Percentiles rank a stretch among this genome's conserved stretches.
phyloP scores from a whole-genome alignment of 2,113 vertebrate genomes.

The Coptodon rendalli region DNA sequence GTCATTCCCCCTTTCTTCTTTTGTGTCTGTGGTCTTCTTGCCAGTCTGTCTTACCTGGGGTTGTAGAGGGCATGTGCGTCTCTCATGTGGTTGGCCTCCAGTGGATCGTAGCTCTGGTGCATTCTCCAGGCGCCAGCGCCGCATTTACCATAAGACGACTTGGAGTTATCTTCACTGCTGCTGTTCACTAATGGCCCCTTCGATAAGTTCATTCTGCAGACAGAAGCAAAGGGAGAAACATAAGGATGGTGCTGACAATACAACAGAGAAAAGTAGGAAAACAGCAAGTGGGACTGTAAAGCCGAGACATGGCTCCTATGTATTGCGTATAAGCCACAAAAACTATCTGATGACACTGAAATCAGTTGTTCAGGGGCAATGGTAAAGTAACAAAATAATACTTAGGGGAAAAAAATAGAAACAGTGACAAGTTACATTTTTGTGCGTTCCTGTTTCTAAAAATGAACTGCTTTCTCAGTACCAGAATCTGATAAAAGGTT shows the following conservation, averaged over 20 bases:
- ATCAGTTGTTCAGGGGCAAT: not conserved
- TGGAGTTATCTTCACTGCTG: constrained; percentile 74
- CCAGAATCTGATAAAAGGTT: not conserved
- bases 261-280: not conserved
- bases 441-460: not conserved
- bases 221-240: constrained; percentile 34
- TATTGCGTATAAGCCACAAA: not conserved
- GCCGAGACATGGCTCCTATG: not conserved
- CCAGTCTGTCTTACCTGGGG: constrained; percentile 55
- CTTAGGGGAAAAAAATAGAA: not conserved
- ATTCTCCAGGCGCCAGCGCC: constrained; percentile 78
- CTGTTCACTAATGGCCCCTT: constrained; percentile 79
- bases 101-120: constrained; percentile 77
- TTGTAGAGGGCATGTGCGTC: constrained; percentile 79
- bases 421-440: not conserved
- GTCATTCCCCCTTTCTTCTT: not conserved
- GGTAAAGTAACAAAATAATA: not conserved
- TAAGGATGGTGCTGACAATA: constrained; percentile 15
- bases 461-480: not conserved
- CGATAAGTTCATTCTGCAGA: constrained; percentile 79
- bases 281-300: not conserved
- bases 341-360: not conserved
- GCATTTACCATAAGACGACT: constrained; percentile 72
- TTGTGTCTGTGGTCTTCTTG: not conserved
- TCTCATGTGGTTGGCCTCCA: constrained; percentile 76